Base-by-base conservation (phyloP, 2,113 vertebrate species). In the Engraulis encrasicolus region DNA sequence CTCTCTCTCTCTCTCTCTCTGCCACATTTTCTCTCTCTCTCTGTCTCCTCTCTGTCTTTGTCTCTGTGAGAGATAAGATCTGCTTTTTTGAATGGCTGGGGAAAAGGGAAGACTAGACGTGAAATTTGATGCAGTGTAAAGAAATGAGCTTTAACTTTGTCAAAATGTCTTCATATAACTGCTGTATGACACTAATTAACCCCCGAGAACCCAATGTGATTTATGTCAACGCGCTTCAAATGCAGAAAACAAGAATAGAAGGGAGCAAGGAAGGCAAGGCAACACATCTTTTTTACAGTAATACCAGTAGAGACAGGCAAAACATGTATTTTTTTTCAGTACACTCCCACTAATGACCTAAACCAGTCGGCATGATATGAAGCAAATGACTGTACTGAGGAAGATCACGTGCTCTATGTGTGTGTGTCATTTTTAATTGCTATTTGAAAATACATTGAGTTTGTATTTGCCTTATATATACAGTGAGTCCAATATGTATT, bases 31-130 rank as follows among this genome's bases (percentile, higher is more conserved):
- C 2, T 34, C 71, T 31, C 0, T 86, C 78, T 83, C 23, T 90
- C 87, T 88, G 86, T 71, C 36, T 71, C 40, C n/a, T n/a, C n/a
- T 84, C 48, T 85, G 19, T 31, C 27, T 74, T 45, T 80, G 49
- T 23, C 61, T 78, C 12, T 82, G 77, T 81, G 17, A 81, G 27
- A 86, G 86, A 91, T 91, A 92, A 91, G 88, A 91, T 86, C 81
- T 80, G 86, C 81, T 92, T 90, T n/a, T 88, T 88, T 89, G 79
- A 80, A 88, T 89, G 89, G 90, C 88, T 89, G 87, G 88, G 86
- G 87, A 86, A 87, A 90, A 90, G 90, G n/a, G 87, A 83, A 87
- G 87, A 92, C 92, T 91, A 88, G 88, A 90, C 74, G 81, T 84
- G 86, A 90, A 91, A 92, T 91, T 83, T 88, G 87, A 91, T 90